These are phyloP conservation scores for Chydorus sphaericus DNA, from an alignment of 2,888 invertebrate species.

Conservation along the genomic window DNA sequence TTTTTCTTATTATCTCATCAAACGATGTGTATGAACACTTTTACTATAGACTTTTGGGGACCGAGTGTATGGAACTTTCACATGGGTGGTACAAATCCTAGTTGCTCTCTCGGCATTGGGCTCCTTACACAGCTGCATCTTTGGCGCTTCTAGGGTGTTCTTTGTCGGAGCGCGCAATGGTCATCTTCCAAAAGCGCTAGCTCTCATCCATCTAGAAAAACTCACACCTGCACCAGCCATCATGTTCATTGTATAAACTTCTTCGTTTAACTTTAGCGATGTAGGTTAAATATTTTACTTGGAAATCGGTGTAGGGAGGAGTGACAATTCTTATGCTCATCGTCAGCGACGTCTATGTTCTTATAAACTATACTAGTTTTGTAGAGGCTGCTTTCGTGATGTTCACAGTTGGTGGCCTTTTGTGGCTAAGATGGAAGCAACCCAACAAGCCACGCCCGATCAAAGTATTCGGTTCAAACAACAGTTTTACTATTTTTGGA, in stretches of 20 bases:
- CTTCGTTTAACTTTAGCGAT: not conserved
- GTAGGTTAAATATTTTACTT: not conserved
- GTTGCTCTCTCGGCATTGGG: constrained; percentile 66
- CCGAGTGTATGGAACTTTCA: constrained; percentile 65
- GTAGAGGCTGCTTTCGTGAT: constrained; percentile 5
- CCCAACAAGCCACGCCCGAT: constrained; percentile 4
- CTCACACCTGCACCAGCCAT: constrained; percentile 2
- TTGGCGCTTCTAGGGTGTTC: constrained; percentile 6
- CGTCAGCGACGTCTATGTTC: constrained; percentile 1
- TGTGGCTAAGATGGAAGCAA: not conserved
- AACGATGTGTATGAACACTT: not conserved
- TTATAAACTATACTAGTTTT: constrained; percentile 8
- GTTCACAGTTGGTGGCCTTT: not conserved
- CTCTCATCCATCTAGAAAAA: not conserved
- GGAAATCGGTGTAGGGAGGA: constrained; percentile 1
- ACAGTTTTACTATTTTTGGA: too few relatives aligned
- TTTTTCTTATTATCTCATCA: not conserved
- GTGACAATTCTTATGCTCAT: not conserved
- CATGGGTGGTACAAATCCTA: constrained; percentile 89
- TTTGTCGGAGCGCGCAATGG: constrained; percentile 9
- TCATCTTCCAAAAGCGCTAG: constrained; percentile 1
- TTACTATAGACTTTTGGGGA: constrained; percentile 61
- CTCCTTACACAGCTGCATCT: constrained; percentile 2
- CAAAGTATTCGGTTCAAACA: too few relatives aligned
- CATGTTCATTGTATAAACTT: constrained; percentile 2